Percentiles rank a stretch among this genome's conserved stretches.
phyloP scores from a whole-genome alignment of 1,140 invertebrate genomes.

The Colletes gigas region DNA sequence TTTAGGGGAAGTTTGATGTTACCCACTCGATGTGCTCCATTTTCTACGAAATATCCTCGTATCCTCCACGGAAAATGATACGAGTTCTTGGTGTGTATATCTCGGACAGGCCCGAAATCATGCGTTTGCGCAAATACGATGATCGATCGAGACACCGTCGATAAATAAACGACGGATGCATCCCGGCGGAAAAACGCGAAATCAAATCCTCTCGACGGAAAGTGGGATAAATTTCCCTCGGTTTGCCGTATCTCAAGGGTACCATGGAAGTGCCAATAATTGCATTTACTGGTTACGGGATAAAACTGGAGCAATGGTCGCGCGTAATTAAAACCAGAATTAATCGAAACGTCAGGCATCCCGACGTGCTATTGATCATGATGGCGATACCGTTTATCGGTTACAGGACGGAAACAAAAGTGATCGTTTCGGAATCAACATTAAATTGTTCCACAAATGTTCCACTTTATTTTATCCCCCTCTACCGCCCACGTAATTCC shows the following conservation, averaged over 20 bases:
- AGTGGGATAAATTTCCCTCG: conserved; percentile 24
- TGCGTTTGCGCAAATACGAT: not conserved
- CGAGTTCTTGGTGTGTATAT: conserved; percentile 8
- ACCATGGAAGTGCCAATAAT: conserved; percentile 39
- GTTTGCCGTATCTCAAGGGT: conserved; percentile 16
- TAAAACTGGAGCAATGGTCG: conserved; percentile 23
- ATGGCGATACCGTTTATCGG: conserved; percentile 35
- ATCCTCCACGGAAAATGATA: conserved; percentile 7
- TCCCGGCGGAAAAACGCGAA: not conserved
- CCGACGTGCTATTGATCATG: conserved; percentile 29
- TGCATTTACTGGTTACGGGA: conserved; percentile 27
- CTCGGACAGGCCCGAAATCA: not conserved
- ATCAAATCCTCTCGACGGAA: not conserved
- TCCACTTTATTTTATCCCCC: not conserved
- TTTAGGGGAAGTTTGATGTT: conserved; percentile 44
- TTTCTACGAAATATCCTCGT: conserved; percentile 7
- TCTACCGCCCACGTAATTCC: not conserved
- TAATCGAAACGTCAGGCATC: conserved; percentile 41
- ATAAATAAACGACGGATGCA: conserved; percentile 10
- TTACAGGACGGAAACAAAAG: conserved; percentile 30
- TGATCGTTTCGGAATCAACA: not conserved
- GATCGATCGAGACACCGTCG: conserved; percentile 15
- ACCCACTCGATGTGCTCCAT: conserved; percentile 28
- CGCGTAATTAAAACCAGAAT: conserved; percentile 41
- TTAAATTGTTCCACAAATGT: conserved; percentile 35